Conservation (phyloP, 2,888 invertebrate species). For the Pristionchus mayeri region DNA sequence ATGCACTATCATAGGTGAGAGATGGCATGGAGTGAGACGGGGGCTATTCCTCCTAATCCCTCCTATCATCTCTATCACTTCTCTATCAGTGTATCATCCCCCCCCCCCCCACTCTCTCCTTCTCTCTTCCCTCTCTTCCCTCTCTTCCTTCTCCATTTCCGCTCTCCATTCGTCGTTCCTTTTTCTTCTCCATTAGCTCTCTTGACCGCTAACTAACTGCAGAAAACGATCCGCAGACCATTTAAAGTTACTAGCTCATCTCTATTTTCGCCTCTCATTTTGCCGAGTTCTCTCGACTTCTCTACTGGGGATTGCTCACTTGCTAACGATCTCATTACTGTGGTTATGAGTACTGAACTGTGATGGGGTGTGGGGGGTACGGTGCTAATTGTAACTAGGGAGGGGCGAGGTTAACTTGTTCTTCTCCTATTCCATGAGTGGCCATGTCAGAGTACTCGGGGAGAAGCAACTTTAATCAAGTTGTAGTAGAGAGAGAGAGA, state of each 20-base stretch:
- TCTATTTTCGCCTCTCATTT: neutral
- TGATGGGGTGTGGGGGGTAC: neutral
- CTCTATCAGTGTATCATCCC: constrained; percentile 19
- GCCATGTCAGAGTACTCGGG: constrained; percentile 1
- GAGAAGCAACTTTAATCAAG: constrained; percentile 33
- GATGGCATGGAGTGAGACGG: constrained; percentile 13
- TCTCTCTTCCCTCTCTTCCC: too few species aligned
- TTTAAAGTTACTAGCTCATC: neutral
- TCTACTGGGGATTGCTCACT: neutral
- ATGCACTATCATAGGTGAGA: neutral
- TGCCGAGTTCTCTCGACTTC: neutral
- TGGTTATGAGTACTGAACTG: neutral
- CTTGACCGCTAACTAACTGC: neutral
- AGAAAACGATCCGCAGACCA: constrained; percentile 1
- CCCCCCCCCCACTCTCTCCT: neutral
- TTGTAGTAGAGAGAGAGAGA: neutral
- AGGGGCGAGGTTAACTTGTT: constrained; percentile 16
- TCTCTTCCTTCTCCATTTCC: constrained; percentile 32
- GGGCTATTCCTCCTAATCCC: neutral
- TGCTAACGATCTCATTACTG: constrained; percentile 13
- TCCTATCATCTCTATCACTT: neutral
- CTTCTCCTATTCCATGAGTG: constrained; percentile 2
- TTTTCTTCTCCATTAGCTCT: constrained; percentile 33
- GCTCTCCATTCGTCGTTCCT: constrained; percentile 16
- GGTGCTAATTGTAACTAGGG: constrained; percentile 21